Conservation (phyloP, 2,888 invertebrate genomes). For the Tigriopus californicus region DNA sequence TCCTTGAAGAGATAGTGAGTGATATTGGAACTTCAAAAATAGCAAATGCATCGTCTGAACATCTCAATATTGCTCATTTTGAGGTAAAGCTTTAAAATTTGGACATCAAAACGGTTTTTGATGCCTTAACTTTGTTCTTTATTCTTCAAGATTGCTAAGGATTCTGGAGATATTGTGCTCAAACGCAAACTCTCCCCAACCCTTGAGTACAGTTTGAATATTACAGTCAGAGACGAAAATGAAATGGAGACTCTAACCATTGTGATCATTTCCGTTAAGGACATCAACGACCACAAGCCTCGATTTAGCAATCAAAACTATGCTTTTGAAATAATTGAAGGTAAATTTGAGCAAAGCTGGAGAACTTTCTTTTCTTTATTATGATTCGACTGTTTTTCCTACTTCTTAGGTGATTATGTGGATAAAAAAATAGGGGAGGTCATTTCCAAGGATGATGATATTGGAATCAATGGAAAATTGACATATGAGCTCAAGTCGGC, state of each 20-base stretch:
- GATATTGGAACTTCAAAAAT: too few relatives aligned
- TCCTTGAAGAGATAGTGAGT: neutral
- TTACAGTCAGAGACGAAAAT: neutral
- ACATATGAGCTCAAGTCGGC: conserved; percentile 23
- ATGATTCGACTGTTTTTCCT: too few relatives aligned
- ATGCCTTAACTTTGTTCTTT: too few relatives aligned
- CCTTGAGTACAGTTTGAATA: neutral
- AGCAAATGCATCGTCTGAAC: too few relatives aligned
- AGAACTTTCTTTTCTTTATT: too few relatives aligned
- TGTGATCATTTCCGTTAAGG: conserved; percentile 23
- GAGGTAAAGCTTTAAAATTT: too few relatives aligned
- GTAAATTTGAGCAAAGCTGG: too few relatives aligned
- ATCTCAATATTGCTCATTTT: too few relatives aligned
- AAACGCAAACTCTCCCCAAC: neutral
- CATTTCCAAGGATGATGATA: conserved; percentile 23
- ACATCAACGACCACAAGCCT: conserved; percentile 29
- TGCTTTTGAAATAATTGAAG: neutral
- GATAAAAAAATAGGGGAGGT: conserved; percentile 19
- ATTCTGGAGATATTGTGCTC: neutral
- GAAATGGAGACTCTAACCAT: neutral
- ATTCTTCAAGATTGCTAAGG: neutral
- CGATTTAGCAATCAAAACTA: conserved; percentile 22
- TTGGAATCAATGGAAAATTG: conserved; percentile 20
- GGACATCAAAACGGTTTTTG: too few relatives aligned
- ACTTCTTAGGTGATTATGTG: neutral